phyloP scores from a whole-genome alignment of 2,113 vertebrate genomes.

The Oncorhynchus keta region DNA sequence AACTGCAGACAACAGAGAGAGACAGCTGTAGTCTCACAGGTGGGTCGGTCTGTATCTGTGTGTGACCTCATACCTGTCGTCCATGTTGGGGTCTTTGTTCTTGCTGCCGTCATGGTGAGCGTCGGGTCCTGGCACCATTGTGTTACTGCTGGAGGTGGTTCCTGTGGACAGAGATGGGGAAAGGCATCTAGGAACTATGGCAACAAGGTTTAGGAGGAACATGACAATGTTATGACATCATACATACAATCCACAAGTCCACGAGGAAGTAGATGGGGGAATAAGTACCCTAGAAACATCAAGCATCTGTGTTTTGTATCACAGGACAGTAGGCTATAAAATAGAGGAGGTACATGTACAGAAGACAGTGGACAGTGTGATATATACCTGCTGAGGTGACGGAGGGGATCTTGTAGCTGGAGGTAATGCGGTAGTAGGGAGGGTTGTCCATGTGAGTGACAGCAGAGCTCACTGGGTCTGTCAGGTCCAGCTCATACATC shows the following conservation, averaged over 20 bases:
- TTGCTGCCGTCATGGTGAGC: slow-evolving; percentile 85
- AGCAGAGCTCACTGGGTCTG: slow-evolving; percentile 90
- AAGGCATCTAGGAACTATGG: too few relatives aligned
- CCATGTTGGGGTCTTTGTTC: slow-evolving; percentile 85
- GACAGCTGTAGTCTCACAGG: neutral
- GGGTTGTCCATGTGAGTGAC: slow-evolving; percentile 98
- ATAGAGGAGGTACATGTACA: too few relatives aligned
- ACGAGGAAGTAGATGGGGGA: too few relatives aligned
- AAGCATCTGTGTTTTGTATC: too few relatives aligned
- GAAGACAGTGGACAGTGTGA: too few relatives aligned
- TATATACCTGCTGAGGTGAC: slow-evolving; percentile 94
- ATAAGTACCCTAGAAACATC: too few relatives aligned
- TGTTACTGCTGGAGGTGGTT: slow-evolving; percentile 98
- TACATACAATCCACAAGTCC: too few relatives aligned
- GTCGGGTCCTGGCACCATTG: slow-evolving; percentile 93
- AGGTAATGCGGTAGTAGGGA: slow-evolving; percentile 94
- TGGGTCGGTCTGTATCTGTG: neutral
- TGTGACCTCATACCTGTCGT: slow-evolving; percentile 83
- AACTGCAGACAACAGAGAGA: slow-evolving; percentile 69
- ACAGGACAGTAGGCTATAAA: too few relatives aligned
- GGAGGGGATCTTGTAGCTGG: slow-evolving; percentile 95
- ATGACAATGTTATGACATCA: too few relatives aligned
- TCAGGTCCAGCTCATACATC: slow-evolving; percentile 92
- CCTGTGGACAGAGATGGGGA: slow-evolving; percentile 64
- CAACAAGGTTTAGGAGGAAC: too few relatives aligned